Evolutionary conservation across 53 echinoderm and acorn worm species (phyloP).

Genomic region (Actinopyga echinites): DNA sequence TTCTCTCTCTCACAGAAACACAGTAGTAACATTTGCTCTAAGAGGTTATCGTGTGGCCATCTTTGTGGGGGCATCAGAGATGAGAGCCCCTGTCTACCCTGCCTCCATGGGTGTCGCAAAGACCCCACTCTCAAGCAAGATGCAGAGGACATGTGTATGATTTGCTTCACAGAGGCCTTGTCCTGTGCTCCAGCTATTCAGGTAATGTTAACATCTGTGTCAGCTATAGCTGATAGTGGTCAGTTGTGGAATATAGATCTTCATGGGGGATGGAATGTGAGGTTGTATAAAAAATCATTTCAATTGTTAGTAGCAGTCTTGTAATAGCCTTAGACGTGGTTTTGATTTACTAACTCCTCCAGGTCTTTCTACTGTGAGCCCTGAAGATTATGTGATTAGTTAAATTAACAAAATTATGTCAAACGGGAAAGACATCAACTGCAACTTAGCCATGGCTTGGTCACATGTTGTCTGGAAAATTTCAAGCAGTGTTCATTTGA

Average conservation of each 20-base stretch:
- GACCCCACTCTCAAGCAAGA: slow-evolving; percentile 78
- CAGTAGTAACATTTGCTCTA: slow-evolving; percentile 72
- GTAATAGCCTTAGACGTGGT: too few relatives aligned
- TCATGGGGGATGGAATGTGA: too few relatives aligned
- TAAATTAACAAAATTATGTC: too few relatives aligned
- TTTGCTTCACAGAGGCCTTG: slow-evolving; percentile 96
- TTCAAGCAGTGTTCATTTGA: too few relatives aligned
- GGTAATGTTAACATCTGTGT: slow-evolving; percentile 44
- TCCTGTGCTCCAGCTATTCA: slow-evolving; percentile 95
- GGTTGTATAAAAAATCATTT: too few relatives aligned
- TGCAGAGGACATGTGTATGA: slow-evolving; percentile 99
- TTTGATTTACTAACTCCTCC: too few relatives aligned
- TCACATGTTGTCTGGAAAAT: too few relatives aligned
- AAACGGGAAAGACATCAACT: too few relatives aligned
- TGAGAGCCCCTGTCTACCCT: slow-evolving; percentile 75
- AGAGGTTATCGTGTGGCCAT: slow-evolving; percentile 83
- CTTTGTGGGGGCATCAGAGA: slow-evolving; percentile 92
- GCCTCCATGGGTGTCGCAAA: slow-evolving; percentile 84
- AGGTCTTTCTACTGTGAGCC: too few relatives aligned
- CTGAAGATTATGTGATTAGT: too few relatives aligned
- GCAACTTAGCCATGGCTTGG: too few relatives aligned
- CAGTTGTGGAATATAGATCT: background rate
- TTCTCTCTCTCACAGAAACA: slow-evolving; percentile 52
- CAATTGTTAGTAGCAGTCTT: too few relatives aligned
- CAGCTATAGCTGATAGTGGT: background rate